A percentile compares a stretch with the other conserved stretches of the same genome.
Evolutionary conservation across 2,113 vertebrate genomes (phyloP).

Genomic region (Eurypyga helias): DNA sequence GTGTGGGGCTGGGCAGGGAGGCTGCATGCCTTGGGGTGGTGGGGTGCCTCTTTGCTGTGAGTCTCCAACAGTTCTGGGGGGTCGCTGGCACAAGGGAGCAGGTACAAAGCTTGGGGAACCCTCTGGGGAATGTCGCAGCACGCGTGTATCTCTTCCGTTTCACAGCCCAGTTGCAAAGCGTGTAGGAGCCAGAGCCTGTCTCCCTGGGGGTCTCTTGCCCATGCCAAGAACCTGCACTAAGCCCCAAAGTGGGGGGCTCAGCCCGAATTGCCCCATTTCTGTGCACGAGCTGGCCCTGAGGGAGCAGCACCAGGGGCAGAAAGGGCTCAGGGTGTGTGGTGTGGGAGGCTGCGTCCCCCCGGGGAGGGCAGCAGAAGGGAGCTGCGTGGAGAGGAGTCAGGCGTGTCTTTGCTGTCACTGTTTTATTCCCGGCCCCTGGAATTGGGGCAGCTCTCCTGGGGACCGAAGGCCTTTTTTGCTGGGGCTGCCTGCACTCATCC

Average conservation of each 20-base stretch:
- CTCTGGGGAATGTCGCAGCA: neutral
- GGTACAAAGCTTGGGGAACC: neutral
- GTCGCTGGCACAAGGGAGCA: neutral
- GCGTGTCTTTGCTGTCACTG: accelerated
- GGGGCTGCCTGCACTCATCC: neutral
- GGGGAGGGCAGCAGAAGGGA: accelerated
- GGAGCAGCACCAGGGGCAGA: neutral
- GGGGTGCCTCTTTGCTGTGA: accelerated
- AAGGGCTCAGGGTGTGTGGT: accelerated
- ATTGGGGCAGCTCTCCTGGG: neutral
- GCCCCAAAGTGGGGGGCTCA: accelerated
- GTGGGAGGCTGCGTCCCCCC: accelerated
- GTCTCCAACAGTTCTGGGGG: neutral
- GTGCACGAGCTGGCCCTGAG: accelerated
- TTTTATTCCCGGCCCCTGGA: neutral
- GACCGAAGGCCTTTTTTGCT: neutral
- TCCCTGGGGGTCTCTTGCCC: neutral
- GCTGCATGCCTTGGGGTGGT: accelerated
- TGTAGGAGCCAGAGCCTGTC: neutral
- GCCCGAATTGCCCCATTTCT: neutral
- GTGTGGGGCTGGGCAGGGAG: accelerated
- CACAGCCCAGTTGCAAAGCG: neutral
- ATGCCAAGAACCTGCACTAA: accelerated
- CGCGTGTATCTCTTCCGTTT: neutral
- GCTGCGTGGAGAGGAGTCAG: neutral